phyloP scores from a whole-genome alignment of 35 echinoderm and acorn worm species.

The Diadema setosum region DNA sequence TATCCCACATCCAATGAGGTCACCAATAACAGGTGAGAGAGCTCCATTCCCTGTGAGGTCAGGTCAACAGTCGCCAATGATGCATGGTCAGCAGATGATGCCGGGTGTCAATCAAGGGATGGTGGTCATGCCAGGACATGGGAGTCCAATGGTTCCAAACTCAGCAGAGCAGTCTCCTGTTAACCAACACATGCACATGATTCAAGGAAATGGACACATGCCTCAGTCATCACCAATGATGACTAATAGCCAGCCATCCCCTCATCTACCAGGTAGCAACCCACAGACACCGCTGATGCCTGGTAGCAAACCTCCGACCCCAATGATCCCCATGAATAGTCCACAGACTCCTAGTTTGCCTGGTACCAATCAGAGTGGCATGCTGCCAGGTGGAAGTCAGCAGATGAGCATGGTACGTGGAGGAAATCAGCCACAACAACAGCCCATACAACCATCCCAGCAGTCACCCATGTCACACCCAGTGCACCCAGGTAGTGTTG shows the following conservation, averaged over 20 bases:
- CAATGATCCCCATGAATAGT: not conserved
- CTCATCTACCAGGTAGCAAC: not conserved
- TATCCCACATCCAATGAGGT: slow-evolving; percentile 18
- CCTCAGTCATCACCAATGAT: not conserved
- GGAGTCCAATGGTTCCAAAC: slow-evolving; percentile 40
- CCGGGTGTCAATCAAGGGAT: not conserved
- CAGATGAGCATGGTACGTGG: not conserved
- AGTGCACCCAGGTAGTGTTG: not conserved
- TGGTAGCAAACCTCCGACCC: not conserved
- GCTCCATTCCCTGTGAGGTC: slow-evolving; percentile 40
- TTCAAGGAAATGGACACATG: not conserved
- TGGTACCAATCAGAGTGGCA: not conserved
- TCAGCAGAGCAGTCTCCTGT: not conserved
- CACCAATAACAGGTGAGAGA: slow-evolving; percentile 16
- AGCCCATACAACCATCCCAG: slow-evolving; percentile 34
- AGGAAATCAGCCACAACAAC: not conserved
- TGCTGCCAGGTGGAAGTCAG: not conserved
- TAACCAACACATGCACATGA: not conserved
- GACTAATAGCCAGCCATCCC: slow-evolving; percentile 35
- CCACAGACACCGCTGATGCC: slow-evolving; percentile 26
- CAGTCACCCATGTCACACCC: slow-evolving; percentile 51
- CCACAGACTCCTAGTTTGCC: not conserved
- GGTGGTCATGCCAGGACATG: slow-evolving; percentile 1
- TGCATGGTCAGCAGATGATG: slow-evolving; percentile 10
- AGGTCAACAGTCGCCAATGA: slow-evolving; percentile 56